Evolutionary conservation across 2,888 invertebrate genomes (phyloP), one percentile per base, ranked within the genome.

Genomic region (Geophilus truncorum): DNA sequence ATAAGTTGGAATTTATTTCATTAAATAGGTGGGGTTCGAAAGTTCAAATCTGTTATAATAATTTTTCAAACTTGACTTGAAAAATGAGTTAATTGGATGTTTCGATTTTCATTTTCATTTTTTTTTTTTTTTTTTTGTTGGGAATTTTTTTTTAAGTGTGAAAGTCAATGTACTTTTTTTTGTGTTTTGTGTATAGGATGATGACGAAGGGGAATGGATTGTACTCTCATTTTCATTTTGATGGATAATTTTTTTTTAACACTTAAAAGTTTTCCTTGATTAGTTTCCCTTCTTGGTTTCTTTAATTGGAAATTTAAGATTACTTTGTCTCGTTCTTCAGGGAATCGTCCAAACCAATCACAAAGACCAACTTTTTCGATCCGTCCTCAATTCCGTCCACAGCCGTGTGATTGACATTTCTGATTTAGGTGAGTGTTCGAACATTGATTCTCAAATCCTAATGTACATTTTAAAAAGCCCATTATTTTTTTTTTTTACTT

Each of bases 261-360:
- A 45, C 18, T 45, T 45, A 45, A 51, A 51, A 51, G 23, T 70
- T 25, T n/a, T 23, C 15, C 28, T 70, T 70, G 70, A 70, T 70
- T 70, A 70, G 70, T 70, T 70, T 70, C n/a, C 1, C 70, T 23
- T 70, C 25, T 28, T 70, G n/a, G 18, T 51, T 51, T 51, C 51
- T 70, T 28, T 70, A n/a, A 70, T n/a, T 70, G 70, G 70, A 70
- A 70, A 70, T 70, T 70, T 70, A 70, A 70, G 70, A 70, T 28
- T 70, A 28, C 70, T 70, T 70, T 70, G 25, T 70, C 70, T 25
- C 12, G 0, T 70, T 70, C 70, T 28, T 70, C 15, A 70, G 70
- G 70, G 70, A 70, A 70, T 70, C 70, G 25, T 70, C 28, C 70
- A 25, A 70, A 70, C 25, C 70, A 70, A 70, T 70, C 70, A 70